Conservation (phyloP, 2,113 vertebrate genomes). For the Myodes glareolus region DNA sequence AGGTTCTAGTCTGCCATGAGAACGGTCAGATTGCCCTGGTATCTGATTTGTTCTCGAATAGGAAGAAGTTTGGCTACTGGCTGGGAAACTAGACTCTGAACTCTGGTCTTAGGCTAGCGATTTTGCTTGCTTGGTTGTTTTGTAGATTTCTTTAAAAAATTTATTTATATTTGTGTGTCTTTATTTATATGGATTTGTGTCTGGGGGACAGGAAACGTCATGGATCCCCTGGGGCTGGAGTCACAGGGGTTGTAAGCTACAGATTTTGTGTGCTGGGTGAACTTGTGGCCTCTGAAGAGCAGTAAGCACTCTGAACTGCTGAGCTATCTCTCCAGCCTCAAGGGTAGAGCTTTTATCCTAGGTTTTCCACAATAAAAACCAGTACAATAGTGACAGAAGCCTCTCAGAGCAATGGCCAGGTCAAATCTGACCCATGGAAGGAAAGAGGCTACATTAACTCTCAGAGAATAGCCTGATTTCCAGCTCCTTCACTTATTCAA, state of each 20-base stretch:
- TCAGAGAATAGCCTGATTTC: not conserved
- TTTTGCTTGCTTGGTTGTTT: not conserved
- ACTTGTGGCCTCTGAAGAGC: not conserved
- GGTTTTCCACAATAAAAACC: not conserved
- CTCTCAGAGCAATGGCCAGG: not conserved
- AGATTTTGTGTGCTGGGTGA: not conserved
- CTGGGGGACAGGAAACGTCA: not conserved
- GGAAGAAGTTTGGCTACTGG: not conserved
- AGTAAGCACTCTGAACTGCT: not conserved
- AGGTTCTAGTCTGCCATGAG: not conserved
- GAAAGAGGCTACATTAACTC: not conserved
- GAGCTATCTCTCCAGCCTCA: not conserved
- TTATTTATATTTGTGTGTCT: not conserved
- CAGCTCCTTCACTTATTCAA: not conserved
- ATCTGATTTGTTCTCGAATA: not conserved
- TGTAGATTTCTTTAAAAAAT: not conserved
- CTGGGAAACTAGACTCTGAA: constrained; percentile 7
- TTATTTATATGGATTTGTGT: not conserved
- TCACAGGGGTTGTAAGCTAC: not conserved
- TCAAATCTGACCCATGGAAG: not conserved
- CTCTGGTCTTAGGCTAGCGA: not conserved
- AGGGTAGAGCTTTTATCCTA: not conserved
- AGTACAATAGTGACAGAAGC: not conserved
- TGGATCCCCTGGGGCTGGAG: not conserved
- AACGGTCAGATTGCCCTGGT: not conserved